Percentiles rank a stretch among this genome's conserved stretches.
These are phyloP conservation scores for Dynastes maya DNA, from an alignment of 2,888 invertebrate species.

Conservation along the genomic window DNA sequence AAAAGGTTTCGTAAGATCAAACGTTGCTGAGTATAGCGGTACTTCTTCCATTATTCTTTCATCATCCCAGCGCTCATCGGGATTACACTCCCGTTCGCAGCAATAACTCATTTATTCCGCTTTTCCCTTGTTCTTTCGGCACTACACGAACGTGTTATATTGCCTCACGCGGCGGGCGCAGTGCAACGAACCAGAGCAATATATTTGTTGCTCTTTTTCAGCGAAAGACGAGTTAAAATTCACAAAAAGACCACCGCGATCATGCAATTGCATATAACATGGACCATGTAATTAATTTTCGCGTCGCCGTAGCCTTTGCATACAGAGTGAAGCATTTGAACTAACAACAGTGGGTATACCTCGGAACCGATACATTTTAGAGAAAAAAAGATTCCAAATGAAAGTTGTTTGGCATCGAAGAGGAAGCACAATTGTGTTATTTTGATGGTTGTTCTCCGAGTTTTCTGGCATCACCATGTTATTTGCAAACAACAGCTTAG, in stretches of 20 bases:
- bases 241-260: background rate
- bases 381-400: too few species aligned
- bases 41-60: background rate
- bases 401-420: too few species aligned
- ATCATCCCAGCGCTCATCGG: constrained; percentile 1
- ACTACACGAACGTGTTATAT: background rate
- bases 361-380: too few species aligned
- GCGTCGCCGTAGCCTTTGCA: background rate
- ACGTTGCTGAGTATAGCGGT: background rate
- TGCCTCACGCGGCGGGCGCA: background rate
- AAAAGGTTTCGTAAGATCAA: background rate
- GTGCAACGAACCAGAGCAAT: constrained; percentile 17
- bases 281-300: constrained; percentile 29
- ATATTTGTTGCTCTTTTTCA: constrained; percentile 20
- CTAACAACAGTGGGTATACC: too few species aligned
- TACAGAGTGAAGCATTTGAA: background rate
- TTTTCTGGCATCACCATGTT: too few species aligned
- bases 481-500: too few species aligned
- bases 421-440: too few species aligned
- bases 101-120: constrained; percentile 26
- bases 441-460: too few species aligned
- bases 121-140: constrained; percentile 10
- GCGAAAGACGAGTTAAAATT: background rate
- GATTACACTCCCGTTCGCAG: background rate
- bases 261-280: background rate